phyloP scores from a whole-genome alignment of 2,888 invertebrate species.

The Daptonema setosum region DNA sequence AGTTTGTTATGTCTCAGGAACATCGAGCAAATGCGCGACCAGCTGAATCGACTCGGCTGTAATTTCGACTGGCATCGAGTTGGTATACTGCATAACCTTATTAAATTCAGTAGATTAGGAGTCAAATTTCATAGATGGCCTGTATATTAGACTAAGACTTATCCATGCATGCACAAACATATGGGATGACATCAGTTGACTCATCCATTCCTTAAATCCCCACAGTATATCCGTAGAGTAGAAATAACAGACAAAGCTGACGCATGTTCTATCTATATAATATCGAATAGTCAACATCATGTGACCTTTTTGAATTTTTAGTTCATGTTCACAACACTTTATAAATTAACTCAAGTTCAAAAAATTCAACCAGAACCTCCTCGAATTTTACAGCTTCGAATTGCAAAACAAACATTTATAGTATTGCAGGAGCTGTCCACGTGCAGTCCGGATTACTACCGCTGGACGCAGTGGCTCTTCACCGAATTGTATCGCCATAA shows the following conservation, averaged over 20 bases:
- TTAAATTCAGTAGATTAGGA: too few species aligned
- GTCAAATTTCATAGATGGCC: too few species aligned
- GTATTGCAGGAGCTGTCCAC: slow-evolving; percentile 49
- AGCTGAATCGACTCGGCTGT: slow-evolving; percentile 50
- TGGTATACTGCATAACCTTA: slow-evolving; percentile 9
- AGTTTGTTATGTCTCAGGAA: slow-evolving; percentile 37
- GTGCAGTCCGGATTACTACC: slow-evolving; percentile 62
- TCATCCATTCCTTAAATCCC: too few species aligned
- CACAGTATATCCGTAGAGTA: too few species aligned
- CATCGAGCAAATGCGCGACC: slow-evolving; percentile 57
- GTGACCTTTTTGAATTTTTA: background rate
- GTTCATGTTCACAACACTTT: background rate
- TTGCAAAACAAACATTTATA: background rate
- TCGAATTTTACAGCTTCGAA: too few species aligned
- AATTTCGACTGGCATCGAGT: slow-evolving; percentile 73
- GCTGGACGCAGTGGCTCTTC: slow-evolving; percentile 86
- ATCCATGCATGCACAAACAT: too few species aligned
- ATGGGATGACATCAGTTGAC: too few species aligned
- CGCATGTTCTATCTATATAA: too few species aligned
- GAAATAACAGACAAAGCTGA: too few species aligned
- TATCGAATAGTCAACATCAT: too few species aligned
- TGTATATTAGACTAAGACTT: too few species aligned
- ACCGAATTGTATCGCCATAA: slow-evolving; percentile 60
- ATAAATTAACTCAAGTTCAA: background rate
- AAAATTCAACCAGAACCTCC: too few species aligned